Evolutionary conservation across 2,113 vertebrate genomes (phyloP).

Genomic region (Nothoprocta pentlandii): DNA sequence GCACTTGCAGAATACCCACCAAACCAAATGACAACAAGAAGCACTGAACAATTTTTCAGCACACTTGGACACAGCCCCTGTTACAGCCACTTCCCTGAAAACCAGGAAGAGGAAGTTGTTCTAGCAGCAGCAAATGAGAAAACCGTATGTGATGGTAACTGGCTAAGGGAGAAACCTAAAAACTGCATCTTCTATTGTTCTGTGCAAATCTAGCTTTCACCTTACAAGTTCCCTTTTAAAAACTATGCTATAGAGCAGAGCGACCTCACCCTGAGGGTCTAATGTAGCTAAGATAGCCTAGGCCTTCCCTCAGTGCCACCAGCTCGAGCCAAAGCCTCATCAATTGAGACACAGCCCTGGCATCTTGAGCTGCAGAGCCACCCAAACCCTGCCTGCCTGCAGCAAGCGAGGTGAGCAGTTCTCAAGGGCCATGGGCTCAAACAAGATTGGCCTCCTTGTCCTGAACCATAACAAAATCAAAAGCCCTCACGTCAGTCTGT

Average conservation of each 20-base stretch:
- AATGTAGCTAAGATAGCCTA: background rate
- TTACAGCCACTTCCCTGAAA: background rate
- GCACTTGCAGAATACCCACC: background rate
- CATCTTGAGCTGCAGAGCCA: background rate
- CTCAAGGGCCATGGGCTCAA: background rate
- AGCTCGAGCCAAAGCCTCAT: background rate
- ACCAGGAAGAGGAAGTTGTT: rapidly evolving
- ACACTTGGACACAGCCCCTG: background rate
- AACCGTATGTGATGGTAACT: background rate
- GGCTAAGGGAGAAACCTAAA: background rate
- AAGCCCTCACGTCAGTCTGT: background rate
- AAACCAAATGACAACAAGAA: background rate
- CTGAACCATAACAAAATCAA: background rate
- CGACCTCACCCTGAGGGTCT: background rate
- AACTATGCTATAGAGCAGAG: background rate
- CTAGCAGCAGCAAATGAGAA: background rate
- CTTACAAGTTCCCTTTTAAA: background rate
- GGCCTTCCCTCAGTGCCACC: background rate
- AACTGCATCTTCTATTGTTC: background rate
- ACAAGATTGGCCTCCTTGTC: background rate
- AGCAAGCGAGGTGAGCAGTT: background rate
- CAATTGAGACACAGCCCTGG: background rate
- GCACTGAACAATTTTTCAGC: background rate
- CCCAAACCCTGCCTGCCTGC: background rate
- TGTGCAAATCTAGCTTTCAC: background rate